phyloP scores from a whole-genome alignment of 2,888 invertebrate species.

The Sphaeridia pumilis region DNA sequence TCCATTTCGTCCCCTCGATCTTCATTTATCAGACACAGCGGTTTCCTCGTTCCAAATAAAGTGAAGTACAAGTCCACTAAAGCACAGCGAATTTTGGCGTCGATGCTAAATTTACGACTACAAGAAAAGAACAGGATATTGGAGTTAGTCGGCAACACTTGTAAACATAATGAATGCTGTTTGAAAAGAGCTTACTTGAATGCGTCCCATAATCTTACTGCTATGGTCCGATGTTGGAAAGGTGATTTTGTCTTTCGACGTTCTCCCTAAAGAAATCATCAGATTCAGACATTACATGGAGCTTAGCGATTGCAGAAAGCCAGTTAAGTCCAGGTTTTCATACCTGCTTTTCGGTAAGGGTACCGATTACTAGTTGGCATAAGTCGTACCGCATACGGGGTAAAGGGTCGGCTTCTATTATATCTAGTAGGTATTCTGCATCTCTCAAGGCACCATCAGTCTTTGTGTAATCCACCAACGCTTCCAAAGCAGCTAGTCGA shows the following conservation, averaged over 20 bases:
- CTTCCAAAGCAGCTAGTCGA: constrained; percentile 77
- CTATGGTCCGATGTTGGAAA: constrained; percentile 26
- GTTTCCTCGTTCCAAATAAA: constrained; percentile 69
- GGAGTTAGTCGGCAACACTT: too few relatives aligned
- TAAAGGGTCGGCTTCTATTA: constrained; percentile 79
- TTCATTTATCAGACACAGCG: constrained; percentile 47
- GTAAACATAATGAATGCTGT: too few relatives aligned
- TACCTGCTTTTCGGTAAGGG: constrained; percentile 33
- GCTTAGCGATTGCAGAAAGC: too few relatives aligned
- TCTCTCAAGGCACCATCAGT: constrained; percentile 77
- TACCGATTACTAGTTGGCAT: constrained; percentile 55
- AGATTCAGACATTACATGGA: too few relatives aligned
- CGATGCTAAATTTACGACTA: constrained; percentile 67
- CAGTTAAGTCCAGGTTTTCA: too few relatives aligned
- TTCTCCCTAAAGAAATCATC: too few relatives aligned
- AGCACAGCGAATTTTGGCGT: constrained; percentile 78
- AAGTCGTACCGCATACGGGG: constrained; percentile 67
- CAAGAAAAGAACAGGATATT: constrained; percentile 44
- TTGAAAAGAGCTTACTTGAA: too few relatives aligned
- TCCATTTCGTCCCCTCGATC: constrained; percentile 30
- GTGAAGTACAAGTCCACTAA: constrained; percentile 84
- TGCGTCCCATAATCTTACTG: constrained; percentile 29
- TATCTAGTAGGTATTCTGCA: constrained; percentile 65
- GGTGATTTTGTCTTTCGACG: constrained; percentile 29
- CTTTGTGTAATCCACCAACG: constrained; percentile 78